phyloP scores from a whole-genome alignment of 2,797 vertebrate genomes.

The Rhincodon typus region DNA sequence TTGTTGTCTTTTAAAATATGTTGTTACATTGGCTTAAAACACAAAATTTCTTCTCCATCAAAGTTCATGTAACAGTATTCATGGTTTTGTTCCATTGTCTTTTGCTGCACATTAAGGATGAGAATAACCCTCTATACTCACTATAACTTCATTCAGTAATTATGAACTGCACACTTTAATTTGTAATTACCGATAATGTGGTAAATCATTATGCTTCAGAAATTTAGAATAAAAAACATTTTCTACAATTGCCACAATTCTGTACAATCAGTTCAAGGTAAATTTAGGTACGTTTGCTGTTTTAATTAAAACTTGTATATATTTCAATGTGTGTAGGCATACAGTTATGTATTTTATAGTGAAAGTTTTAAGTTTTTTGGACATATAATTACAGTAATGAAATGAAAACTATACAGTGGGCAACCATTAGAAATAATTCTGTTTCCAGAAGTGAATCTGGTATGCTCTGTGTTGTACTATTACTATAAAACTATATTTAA shows the following conservation, averaged over 20 bases:
- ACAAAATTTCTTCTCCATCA: background rate
- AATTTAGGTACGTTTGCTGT: background rate
- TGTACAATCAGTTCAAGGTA: background rate
- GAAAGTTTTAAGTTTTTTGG: background rate
- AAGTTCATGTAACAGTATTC: background rate
- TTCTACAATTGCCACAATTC: background rate
- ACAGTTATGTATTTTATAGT: background rate
- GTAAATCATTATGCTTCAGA: background rate
- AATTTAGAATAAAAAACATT: background rate
- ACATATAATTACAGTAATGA: background rate
- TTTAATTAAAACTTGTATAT: background rate
- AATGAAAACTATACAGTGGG: background rate
- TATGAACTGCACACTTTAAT: background rate
- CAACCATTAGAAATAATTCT: background rate
- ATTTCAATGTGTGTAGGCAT: background rate
- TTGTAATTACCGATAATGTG: background rate
- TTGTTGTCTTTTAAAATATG: background rate
- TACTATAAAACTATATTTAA: background rate
- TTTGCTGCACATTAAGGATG: background rate
- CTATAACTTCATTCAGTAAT: background rate
- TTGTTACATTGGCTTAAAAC: background rate
- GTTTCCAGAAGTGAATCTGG: background rate
- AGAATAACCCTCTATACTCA: background rate
- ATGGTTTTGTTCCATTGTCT: background rate
- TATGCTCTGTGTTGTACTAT: background rate